Base-by-base conservation (phyloP, 2,888 invertebrate species). In the Morpho achilles region DNA sequence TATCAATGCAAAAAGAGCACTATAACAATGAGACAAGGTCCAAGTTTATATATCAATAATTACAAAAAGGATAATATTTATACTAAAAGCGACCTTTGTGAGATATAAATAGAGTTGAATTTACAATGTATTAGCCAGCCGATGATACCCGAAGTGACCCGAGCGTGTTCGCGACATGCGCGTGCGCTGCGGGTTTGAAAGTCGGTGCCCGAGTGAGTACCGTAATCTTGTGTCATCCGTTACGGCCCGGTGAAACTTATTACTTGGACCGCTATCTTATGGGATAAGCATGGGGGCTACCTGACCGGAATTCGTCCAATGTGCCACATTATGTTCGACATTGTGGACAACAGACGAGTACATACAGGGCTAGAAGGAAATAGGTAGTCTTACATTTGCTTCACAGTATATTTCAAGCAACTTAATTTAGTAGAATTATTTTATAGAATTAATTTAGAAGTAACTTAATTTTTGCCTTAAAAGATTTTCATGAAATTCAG, bases 211-310 rank as follows among this genome's bases (percentile, higher is more conserved):
- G 41, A 22, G 23, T 3, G 7, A 39, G 79, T 85, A 85, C 85
- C 85, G 87, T 87, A 87, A 87, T 83, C 86, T 87, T 87, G 87
- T 87, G 87, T 87, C 87, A 88, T 88, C 86, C 84, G 84, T 84
- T 84, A 84, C 82, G 75, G 77, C 4, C 72, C 80, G 81, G 84
- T 82, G 86, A 84, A 85, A 85, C 82, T 76, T 77, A 80, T 87
- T 84, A 86, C 84, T 80, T 82, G 70, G 66, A 81, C 84, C 85
- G 87, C 83, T 84, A 82, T 76, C 74, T 82, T 81, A 84, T 75
- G 78, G 53, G 53, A 53, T 53, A 53, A 55, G 50, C 49, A 39
- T 41, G 76, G 54, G 64, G 59, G 66, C 60, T 40, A 46, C 46
- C 46, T 41, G 53, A 47, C 53, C 47, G 53, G 47, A 46, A 41